phyloP scores from a whole-genome alignment of 2,888 invertebrate species.

The Lasioglossum vierecki region DNA sequence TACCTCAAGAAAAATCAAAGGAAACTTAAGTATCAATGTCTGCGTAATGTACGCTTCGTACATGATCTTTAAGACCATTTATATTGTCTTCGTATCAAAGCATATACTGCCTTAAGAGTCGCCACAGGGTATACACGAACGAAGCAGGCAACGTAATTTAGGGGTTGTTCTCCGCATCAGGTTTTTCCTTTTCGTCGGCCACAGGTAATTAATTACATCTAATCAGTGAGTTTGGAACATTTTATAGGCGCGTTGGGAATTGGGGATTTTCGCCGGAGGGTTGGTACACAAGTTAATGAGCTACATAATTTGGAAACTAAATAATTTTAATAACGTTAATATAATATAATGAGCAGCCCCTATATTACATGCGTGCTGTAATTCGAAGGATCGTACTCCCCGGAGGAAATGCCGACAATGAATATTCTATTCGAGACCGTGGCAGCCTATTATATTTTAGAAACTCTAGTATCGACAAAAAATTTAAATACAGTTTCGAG shows the following conservation, averaged over 20 bases:
- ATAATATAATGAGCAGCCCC: not conserved
- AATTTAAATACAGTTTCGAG: not conserved
- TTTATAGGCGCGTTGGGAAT: not conserved
- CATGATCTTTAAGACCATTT: not conserved
- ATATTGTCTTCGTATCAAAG: no score
- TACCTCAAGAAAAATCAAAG: not conserved
- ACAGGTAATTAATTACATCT: not conserved
- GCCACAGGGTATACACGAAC: not conserved
- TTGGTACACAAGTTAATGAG: not conserved
- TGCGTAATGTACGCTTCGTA: not conserved
- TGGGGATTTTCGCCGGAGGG: not conserved
- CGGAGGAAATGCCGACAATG: not conserved
- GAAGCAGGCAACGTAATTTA: not conserved
- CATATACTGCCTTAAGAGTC: no score
- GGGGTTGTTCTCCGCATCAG: not conserved
- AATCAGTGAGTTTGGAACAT: constrained; percentile 2
- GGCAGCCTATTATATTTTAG: not conserved
- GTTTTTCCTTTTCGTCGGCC: not conserved
- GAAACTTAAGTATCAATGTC: not conserved
- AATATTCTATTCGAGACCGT: not conserved
- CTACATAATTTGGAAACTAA: constrained; percentile 7
- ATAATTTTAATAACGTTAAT: constrained; percentile 11
- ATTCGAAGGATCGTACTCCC: not conserved
- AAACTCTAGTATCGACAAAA: not conserved
- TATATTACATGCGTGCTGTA: constrained; percentile 1